Percentiles rank a stretch among this genome's conserved stretches.
Conservation (phyloP, 2,797 vertebrate species). For the Chromis chromis region DNA sequence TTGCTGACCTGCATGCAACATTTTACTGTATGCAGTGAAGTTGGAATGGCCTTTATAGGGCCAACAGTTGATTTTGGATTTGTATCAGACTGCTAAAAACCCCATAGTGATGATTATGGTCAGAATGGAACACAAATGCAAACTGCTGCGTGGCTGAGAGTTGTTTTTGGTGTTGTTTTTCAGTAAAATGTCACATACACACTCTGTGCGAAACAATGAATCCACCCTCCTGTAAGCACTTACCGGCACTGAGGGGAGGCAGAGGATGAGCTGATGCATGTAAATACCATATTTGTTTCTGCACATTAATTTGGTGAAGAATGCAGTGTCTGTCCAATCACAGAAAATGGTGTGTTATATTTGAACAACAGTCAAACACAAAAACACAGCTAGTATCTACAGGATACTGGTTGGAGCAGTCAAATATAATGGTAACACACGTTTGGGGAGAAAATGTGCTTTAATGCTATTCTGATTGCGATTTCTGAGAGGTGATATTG, state of each 20-base stretch:
- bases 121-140: conserved; percentile 10
- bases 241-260: conserved; percentile 12
- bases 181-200: conserved; percentile 37
- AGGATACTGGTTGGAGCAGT: not conserved
- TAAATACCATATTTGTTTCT: conserved; percentile 33
- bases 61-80: conserved; percentile 22
- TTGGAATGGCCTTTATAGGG: not conserved
- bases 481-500: too few species aligned
- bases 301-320: conserved; percentile 25
- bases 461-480: too few species aligned
- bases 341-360: conserved; percentile 35
- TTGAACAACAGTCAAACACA: conserved; percentile 6
- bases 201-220: conserved; percentile 39
- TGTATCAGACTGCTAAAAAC: conserved; percentile 1
- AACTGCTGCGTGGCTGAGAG: conserved; percentile 20
- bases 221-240: conserved; percentile 24
- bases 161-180: conserved; percentile 32
- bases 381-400: not conserved
- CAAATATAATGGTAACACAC: not conserved
- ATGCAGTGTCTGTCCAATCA: conserved; percentile 9
- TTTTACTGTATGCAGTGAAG: not conserved
- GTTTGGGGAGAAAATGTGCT: too few species aligned
- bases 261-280: conserved; percentile 2
- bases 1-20: not conserved
- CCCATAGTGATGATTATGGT: conserved; percentile 8